Percentiles rank a stretch among this genome's conserved stretches.
Conservation (phyloP, 2,888 invertebrate species). For the Atrina japonica region DNA sequence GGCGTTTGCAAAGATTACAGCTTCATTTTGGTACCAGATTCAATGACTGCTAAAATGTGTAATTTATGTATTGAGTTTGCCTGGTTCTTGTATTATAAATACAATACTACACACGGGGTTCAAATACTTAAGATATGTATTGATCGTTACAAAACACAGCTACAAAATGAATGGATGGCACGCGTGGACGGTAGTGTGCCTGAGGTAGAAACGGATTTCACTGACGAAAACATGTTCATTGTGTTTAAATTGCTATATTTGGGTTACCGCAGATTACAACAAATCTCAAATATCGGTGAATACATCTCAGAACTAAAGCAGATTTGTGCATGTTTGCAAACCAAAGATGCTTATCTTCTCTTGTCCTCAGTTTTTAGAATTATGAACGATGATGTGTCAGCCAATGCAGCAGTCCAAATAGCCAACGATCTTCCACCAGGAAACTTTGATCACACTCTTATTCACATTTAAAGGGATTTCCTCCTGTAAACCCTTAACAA, state of each 20-base stretch:
- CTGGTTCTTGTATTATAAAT: conserved; percentile 36
- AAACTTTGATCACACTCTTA: not conserved
- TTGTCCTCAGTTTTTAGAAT: conserved; percentile 1
- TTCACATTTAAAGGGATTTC: no score
- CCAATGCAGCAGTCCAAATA: not conserved
- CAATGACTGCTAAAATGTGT: conserved; percentile 29
- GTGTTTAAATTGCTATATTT: conserved; percentile 14
- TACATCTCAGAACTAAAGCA: not conserved
- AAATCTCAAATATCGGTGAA: not conserved
- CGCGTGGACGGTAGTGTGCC: not conserved
- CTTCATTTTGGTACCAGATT: conserved; percentile 41
- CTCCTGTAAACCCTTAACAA: no score
- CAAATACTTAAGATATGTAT: conserved; percentile 39
- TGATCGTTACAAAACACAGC: not conserved
- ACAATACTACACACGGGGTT: conserved; percentile 35
- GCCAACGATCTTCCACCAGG: not conserved
- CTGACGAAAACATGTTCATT: conserved; percentile 12
- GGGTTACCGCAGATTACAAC: not conserved
- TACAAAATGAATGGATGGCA: not conserved
- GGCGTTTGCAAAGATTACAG: conserved; percentile 40
- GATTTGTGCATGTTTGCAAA: conserved; percentile 1
- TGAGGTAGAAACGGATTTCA: conserved; percentile 15
- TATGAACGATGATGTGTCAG: conserved; percentile 4
- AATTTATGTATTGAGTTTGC: conserved; percentile 49
- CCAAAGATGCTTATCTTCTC: conserved; percentile 1